Evolutionary conservation across 2,113 vertebrate species (phyloP).

Genomic region (Empidonax alnorum): DNA sequence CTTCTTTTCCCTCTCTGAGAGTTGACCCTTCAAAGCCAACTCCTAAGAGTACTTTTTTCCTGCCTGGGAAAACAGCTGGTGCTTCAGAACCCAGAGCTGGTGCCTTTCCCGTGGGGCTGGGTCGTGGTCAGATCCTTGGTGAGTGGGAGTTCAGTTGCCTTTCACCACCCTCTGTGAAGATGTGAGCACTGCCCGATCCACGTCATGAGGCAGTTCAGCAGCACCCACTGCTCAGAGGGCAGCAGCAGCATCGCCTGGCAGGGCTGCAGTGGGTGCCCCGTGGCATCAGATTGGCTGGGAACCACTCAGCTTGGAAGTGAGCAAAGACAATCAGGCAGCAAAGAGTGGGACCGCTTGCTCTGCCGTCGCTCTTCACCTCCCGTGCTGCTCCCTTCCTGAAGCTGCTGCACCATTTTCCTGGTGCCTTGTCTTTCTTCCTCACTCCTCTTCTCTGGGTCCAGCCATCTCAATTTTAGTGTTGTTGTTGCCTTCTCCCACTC

Average conservation of each 20-base stretch:
- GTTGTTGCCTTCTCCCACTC: not conserved
- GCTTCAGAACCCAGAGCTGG: not conserved
- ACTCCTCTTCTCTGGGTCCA: not conserved
- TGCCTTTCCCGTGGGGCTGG: rapidly evolving
- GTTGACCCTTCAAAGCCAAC: not conserved
- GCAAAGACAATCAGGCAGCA: not conserved
- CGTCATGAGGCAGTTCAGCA: rapidly evolving
- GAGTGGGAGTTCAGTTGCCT: not conserved
- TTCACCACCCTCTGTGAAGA: not conserved
- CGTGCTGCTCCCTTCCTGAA: not conserved
- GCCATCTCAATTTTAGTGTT: rapidly evolving
- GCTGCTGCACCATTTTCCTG: not conserved
- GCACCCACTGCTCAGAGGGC: too few relatives aligned
- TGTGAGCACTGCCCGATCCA: not conserved
- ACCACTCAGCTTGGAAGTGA: not conserved
- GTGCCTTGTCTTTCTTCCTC: not conserved
- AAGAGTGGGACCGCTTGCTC: not conserved
- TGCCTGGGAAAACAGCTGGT: not conserved
- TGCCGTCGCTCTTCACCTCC: not conserved
- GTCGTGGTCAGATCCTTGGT: not conserved
- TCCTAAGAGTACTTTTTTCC: not conserved
- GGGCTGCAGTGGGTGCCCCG: not conserved
- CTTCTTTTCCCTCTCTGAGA: not conserved
- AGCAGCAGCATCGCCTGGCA: not conserved
- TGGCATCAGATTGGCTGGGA: not conserved